These are phyloP conservation scores for Ceryle rudis DNA, from an alignment of 2,797 vertebrate genomes.

Conservation along the genomic window DNA sequence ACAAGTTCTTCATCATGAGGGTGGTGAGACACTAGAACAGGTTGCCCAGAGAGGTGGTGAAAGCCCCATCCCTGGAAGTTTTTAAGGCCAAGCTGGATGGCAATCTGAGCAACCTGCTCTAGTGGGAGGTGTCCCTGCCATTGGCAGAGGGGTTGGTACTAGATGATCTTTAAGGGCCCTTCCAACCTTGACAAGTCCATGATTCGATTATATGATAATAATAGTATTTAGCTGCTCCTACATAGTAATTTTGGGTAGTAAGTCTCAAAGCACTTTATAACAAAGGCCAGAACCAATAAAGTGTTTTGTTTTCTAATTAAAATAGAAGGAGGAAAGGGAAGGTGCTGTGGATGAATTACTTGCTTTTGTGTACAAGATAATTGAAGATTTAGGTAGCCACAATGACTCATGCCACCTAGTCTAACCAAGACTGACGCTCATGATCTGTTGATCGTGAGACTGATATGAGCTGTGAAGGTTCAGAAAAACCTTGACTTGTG, in stretches of 20 bases:
- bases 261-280: neutral
- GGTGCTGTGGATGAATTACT: neutral
- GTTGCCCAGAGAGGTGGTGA: no score
- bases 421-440: neutral
- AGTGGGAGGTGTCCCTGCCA: no score
- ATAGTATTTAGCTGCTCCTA: neutral
- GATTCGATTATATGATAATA: neutral
- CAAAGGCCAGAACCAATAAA: neutral
- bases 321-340: neutral
- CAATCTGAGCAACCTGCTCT: no score
- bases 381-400: neutral
- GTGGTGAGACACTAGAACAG: no score
- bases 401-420: conserved; percentile 9
- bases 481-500: conserved; percentile 7
- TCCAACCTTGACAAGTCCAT: no score
- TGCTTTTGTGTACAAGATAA: neutral
- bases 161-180: no score
- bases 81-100: no score
- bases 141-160: no score
- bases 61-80: no score
- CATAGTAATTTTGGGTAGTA: neutral
- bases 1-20: no score
- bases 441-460: neutral
- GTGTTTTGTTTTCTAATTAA: conserved; percentile 28
- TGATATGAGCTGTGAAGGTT: neutral